Evolutionary conservation across 1,140 invertebrate species (phyloP).

Genomic region (Heliconius melpomene): DNA sequence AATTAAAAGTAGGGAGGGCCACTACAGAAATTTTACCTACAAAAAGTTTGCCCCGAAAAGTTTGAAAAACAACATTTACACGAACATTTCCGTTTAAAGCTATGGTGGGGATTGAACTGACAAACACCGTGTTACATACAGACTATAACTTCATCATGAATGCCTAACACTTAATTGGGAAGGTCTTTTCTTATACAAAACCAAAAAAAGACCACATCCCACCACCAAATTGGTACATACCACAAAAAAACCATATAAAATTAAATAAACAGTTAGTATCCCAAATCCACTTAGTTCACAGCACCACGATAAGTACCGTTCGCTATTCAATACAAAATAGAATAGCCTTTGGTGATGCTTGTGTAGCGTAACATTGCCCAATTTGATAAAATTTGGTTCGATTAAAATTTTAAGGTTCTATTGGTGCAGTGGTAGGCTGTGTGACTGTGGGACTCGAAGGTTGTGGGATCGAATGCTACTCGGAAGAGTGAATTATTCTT

Average conservation of each 20-base stretch:
- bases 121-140: too few relatives aligned
- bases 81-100: too few relatives aligned
- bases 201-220: background rate
- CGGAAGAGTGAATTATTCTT: background rate
- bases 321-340: constrained; percentile 15
- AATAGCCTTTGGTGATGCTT: constrained; percentile 6
- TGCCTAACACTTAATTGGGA: too few relatives aligned
- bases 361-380: background rate
- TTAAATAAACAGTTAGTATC: constrained; percentile 7
- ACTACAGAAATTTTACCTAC: too few relatives aligned
- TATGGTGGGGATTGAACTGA: too few relatives aligned
- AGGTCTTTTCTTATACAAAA: background rate
- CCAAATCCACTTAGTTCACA: constrained; percentile 18
- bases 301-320: constrained; percentile 27
- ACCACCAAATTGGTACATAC: background rate
- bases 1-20: too few relatives aligned
- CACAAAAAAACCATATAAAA: background rate
- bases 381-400: background rate
- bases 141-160: too few relatives aligned
- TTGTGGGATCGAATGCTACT: background rate
- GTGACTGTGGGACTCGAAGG: rapidly evolving
- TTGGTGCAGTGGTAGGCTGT: too few relatives aligned
- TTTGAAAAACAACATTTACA: too few relatives aligned
- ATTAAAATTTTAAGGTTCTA: background rate
- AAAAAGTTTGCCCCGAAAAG: too few relatives aligned